A percentile compares a stretch with the other conserved stretches of the same genome.
Evolutionary conservation across 2,797 vertebrate species (phyloP).

Genomic region (Tenualosa ilisha): DNA sequence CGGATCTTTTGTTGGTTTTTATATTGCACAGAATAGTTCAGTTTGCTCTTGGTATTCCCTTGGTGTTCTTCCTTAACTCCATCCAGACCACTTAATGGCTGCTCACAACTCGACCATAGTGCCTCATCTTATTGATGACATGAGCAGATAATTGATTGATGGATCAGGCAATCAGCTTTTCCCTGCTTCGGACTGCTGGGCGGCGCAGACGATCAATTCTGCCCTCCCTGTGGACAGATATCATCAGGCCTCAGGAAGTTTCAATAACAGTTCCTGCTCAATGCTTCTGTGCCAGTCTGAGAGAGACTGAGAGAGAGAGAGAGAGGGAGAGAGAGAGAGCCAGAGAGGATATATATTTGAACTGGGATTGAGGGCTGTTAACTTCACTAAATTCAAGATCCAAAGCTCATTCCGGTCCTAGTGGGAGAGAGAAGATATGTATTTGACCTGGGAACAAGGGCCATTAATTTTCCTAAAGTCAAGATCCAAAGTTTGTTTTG

Average conservation of each 20-base stretch:
- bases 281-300: constrained; percentile 28
- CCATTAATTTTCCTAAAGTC: constrained; percentile 53
- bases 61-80: neutral
- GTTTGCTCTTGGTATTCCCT: constrained; percentile 27
- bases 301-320: neutral
- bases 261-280: constrained; percentile 47
- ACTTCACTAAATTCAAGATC: constrained; percentile 54
- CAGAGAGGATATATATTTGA: constrained; percentile 49
- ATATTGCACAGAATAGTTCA: neutral
- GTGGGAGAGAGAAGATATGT: constrained; percentile 33
- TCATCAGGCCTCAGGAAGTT: constrained; percentile 55
- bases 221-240: constrained; percentile 51
- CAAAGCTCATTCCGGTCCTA: neutral
- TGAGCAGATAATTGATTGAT: constrained; percentile 58
- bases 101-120: constrained; percentile 34
- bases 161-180: constrained; percentile 49
- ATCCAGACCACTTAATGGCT: constrained; percentile 30
- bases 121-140: constrained; percentile 52
- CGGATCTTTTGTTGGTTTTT: neutral
- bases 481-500: constrained; percentile 39
- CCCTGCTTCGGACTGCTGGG: constrained; percentile 43
- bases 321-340: neutral
- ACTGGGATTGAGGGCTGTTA: constrained; percentile 47
- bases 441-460: constrained; percentile 52
- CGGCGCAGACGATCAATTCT: constrained; percentile 50